These are phyloP conservation scores for Hipparchia semele DNA, from an alignment of 2,888 invertebrate genomes.

Conservation along the genomic window DNA sequence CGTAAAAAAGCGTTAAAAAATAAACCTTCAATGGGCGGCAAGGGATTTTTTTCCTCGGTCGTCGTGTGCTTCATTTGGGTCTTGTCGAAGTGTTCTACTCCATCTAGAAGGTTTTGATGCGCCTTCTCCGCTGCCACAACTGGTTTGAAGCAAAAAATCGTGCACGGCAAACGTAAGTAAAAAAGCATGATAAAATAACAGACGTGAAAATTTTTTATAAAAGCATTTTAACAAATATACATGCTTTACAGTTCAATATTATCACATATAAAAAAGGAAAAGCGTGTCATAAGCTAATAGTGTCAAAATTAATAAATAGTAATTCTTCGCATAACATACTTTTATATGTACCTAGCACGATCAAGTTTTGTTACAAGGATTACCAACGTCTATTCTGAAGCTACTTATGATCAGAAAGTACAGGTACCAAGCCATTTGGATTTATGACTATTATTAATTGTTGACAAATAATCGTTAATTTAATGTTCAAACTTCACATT, in stretches of 20 bases:
- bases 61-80: conserved; percentile 88
- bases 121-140: conserved; percentile 89
- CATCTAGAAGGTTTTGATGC: conserved; percentile 87
- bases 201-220: neutral
- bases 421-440: no score
- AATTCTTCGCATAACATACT: neutral
- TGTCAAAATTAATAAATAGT: neutral
- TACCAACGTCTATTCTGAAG: neutral
- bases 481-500: neutral
- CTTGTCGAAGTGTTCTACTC: conserved; percentile 89
- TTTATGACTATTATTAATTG: neutral
- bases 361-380: neutral
- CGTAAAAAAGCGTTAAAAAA: conserved; percentile 33
- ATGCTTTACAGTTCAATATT: conserved; percentile 27
- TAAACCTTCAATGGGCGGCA: conserved; percentile 89
- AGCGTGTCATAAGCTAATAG: conserved; percentile 30
- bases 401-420: neutral
- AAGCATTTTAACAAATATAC: conserved; percentile 29
- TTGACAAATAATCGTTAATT: neutral
- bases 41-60: conserved; percentile 88
- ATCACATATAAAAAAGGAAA: conserved; percentile 29
- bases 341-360: neutral
- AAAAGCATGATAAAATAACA: conserved; percentile 45
- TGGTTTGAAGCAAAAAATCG: conserved; percentile 74
- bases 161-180: conserved; percentile 60